phyloP scores from a whole-genome alignment of 2,797 vertebrate species.

The Allobates femoralis region DNA sequence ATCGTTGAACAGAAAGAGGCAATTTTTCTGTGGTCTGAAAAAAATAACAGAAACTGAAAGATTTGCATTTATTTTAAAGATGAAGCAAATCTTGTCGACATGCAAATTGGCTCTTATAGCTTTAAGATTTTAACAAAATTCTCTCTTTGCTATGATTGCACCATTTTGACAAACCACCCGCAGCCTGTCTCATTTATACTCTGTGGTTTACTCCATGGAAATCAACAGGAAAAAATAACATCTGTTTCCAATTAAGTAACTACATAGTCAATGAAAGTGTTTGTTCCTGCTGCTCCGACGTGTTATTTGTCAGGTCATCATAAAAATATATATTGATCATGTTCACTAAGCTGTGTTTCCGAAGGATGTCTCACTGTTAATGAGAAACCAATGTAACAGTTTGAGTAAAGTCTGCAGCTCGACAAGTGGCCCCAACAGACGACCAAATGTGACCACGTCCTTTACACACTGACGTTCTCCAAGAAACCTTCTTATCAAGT shows the following conservation, averaged over 20 bases:
- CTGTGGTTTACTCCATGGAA: conserved; percentile 54
- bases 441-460: neutral
- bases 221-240: conserved; percentile 55
- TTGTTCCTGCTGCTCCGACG: conserved; percentile 51
- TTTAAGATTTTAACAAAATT: conserved; percentile 40
- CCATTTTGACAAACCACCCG: conserved; percentile 40
- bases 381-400: conserved; percentile 33
- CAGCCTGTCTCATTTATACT: conserved; percentile 50
- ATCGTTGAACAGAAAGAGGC: neutral
- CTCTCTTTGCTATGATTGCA: conserved; percentile 38
- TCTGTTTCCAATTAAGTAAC: conserved; percentile 54
- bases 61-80: neutral
- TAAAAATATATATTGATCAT: conserved; percentile 52
- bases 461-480: neutral
- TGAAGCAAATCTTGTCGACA: neutral
- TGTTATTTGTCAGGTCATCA: conserved; percentile 61
- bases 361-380: conserved; percentile 18
- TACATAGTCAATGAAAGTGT: conserved; percentile 47
- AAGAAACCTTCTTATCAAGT: neutral
- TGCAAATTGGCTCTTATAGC: neutral
- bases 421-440: neutral
- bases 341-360: conserved; percentile 22
- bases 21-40: neutral
- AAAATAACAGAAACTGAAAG: neutral
- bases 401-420: neutral